Evolutionary conservation across 2,888 invertebrate genomes (phyloP), one percentile per base, ranked within the genome.

Genomic region (Gastrophysa polygoni): DNA sequence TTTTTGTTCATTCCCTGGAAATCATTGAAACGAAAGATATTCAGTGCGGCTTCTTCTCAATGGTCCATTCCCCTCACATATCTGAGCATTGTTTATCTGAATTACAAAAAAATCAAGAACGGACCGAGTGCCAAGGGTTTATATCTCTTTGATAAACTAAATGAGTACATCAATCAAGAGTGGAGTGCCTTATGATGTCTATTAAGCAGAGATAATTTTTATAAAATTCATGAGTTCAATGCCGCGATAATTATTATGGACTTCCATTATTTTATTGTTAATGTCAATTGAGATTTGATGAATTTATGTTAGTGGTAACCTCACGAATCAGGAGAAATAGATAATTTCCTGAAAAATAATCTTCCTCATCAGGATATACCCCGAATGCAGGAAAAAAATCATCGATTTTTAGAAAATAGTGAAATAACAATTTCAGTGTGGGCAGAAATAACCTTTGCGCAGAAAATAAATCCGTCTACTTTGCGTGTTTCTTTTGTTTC

Each of bases 401-500:
- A n/a, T n/a, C n/a, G n/a, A n/a, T n/a, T n/a, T n/a, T n/a, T n/a
- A n/a, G n/a, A n/a, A 5, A 24, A 24, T 7, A 24, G 7, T 24
- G 6, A 4, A 38, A 2, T 38, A 11, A n/a, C 38, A 1, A 4
- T 38, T 38, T 38, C 14, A 14, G 38, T 38, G 38, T 38, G 14
- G 14, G 14, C 38, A 38, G 38, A 38, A 38, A 38, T 38, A 38
- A 38, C 38, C 38, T 38, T 38, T 38, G 14, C 14, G 14, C 38
- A 60, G 51, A 57, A 56, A 51, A 63, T 63, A 63, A 59, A 63
- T 63, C 46, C 50, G 56, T 49, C 50, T 50, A 56, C 56, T 55
- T 63, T 59, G 63, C 63, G 63, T 63, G 63, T 47, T 63, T 63
- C 59, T 55, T 47, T 38, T 24, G 59, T 59, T 59, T 56, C 59